A percentile compares a stretch with the other conserved stretches of the same genome.
Evolutionary conservation across 2,888 invertebrate species (phyloP).

Genomic region (Pollenia labialis): DNA sequence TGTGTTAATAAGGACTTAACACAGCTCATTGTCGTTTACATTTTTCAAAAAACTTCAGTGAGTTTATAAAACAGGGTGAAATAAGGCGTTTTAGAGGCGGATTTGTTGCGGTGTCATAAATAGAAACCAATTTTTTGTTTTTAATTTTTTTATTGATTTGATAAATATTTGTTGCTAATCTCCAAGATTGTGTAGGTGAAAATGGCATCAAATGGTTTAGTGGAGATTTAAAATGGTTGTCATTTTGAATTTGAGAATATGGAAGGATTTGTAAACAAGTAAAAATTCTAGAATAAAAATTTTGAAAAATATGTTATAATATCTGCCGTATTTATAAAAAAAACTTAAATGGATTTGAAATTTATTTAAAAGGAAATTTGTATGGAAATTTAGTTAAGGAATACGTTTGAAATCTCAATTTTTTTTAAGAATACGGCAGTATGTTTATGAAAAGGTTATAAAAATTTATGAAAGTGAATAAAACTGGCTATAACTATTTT

Average conservation of each 20-base stretch:
- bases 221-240: background rate
- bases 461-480: too few relatives aligned
- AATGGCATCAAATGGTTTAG: slow-evolving; percentile 19
- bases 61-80: slow-evolving; percentile 40
- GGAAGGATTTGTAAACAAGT: background rate
- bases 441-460: too few relatives aligned
- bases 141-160: slow-evolving; percentile 42
- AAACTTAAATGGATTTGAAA: too few relatives aligned
- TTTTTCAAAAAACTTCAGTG: slow-evolving; percentile 34
- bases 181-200: slow-evolving; percentile 24
- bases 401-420: background rate
- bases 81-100: slow-evolving; percentile 49
- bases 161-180: slow-evolving; percentile 55
- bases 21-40: slow-evolving; percentile 54
- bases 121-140: background rate
- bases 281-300: background rate
- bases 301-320: too few relatives aligned
- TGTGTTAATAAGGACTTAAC: slow-evolving; percentile 67
- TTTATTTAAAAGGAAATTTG: too few relatives aligned
- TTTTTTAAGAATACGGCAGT: background rate
- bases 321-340: too few relatives aligned
- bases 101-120: slow-evolving; percentile 47
- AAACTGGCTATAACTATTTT: too few relatives aligned
- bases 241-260: background rate
- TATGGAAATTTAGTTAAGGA: too few relatives aligned